phyloP scores from a whole-genome alignment of 2,797 vertebrate genomes.

The Mallotus villosus region DNA sequence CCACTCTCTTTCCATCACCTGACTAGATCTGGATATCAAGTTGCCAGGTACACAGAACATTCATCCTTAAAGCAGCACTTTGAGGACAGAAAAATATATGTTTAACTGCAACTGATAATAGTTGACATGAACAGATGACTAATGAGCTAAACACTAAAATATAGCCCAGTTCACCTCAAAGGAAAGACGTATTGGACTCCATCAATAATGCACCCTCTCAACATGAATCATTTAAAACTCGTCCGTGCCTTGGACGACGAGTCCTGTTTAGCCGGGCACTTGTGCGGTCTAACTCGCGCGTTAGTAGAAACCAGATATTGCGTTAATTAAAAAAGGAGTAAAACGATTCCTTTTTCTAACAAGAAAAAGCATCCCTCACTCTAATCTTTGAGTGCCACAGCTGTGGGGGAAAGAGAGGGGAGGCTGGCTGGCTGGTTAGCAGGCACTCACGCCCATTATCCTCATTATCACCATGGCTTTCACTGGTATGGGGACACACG shows the following conservation, averaged over 20 bases:
- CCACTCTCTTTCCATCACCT: conserved; percentile 66
- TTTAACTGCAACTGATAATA: too few species aligned
- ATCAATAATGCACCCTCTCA: conserved; percentile 22
- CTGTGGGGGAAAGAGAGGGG: not conserved
- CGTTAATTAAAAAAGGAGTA: conserved; percentile 49
- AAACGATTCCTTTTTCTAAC: conserved; percentile 26
- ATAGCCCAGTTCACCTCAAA: conserved; percentile 17
- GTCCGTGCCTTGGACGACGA: conserved; percentile 27
- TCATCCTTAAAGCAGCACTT: too few species aligned
- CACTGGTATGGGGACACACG: conserved; percentile 39
- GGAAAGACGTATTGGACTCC: conserved; percentile 23
- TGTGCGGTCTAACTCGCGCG: conserved; percentile 39
- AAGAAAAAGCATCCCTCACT: conserved; percentile 25
- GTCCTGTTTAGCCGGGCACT: conserved; percentile 43
- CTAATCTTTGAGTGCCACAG: not conserved
- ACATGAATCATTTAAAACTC: conserved; percentile 46
- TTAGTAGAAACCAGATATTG: conserved; percentile 34
- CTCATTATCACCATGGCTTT: conserved; percentile 48
- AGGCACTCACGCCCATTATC: conserved; percentile 41
- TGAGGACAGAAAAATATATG: too few species aligned
- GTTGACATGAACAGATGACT: not conserved
- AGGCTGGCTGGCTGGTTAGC: not conserved
- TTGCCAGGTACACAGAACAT: conserved; percentile 79
- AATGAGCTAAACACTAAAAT: conserved; percentile 29
- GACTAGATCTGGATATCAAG: conserved; percentile 78